These are phyloP conservation scores for Melipona quadrifasciata DNA, from an alignment of 1,140 invertebrate species.

Conservation along the genomic window DNA sequence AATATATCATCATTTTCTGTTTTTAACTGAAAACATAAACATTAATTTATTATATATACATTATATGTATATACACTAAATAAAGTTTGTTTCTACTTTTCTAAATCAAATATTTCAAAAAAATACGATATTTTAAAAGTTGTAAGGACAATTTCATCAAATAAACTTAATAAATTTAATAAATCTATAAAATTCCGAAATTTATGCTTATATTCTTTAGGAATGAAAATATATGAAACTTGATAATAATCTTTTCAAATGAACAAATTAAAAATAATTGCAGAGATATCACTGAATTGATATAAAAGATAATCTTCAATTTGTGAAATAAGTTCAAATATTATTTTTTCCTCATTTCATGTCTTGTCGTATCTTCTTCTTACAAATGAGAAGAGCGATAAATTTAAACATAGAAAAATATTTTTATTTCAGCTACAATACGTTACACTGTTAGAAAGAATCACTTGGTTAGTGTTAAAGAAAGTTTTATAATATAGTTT, in stretches of 20 bases:
- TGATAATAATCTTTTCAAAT: background rate
- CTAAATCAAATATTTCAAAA: background rate
- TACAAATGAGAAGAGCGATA: background rate
- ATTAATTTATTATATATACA: background rate
- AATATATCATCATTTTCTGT: conserved; percentile 59
- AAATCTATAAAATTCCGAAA: background rate
- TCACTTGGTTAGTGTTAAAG: background rate
- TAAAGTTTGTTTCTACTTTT: background rate
- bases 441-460: background rate
- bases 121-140: background rate
- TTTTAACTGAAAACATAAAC: conserved; percentile 60
- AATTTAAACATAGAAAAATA: background rate
- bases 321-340: background rate
- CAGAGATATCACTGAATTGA: background rate
- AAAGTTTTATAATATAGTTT: too few species aligned
- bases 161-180: background rate
- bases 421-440: background rate
- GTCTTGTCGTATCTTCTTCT: background rate
- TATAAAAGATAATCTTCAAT: background rate
- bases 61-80: background rate
- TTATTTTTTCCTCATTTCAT: background rate
- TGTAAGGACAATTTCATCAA: background rate
- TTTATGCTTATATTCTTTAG: background rate
- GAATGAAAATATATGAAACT: background rate
- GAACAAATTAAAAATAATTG: background rate